Evolutionary conservation across 2,113 vertebrate species (phyloP), one percentile per base, ranked within the genome.

Genomic region (Coreoperca whiteheadi): DNA sequence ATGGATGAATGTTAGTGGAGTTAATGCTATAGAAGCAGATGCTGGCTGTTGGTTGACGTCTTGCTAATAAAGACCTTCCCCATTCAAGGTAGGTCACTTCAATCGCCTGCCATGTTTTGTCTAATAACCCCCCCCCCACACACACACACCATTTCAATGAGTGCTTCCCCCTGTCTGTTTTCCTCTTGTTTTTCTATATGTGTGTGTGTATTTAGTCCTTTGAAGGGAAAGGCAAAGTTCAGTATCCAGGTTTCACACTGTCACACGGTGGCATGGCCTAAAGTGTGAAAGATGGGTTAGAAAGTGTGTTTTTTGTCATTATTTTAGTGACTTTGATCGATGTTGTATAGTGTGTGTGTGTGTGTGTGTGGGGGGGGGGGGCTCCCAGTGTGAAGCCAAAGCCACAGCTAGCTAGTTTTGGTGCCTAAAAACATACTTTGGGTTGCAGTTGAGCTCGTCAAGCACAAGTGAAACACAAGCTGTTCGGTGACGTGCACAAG

Each of bases 61-160:
- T 86, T 57, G 25, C 79, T 84, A 88, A 93, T 91, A 88, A 89
- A 93, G 87, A 91, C 88, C 56, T 63, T 59, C 50, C 41, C 87
- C 81, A 81, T 81, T 88, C 77, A 90, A 21, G 86, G 87, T 94
- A 21, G 86, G 87, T 94, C 85, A 86, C 86, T 88, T 83, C 69
- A 92, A 41, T 81, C 73, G 73, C 32, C 37, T 54, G 57, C 25
- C 32, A 60, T 21, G 39, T 72, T 79, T 70, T 79, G 89, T 92
- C 84, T 34, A 30, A 23, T 32, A 32, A 28, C 21, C 30, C 59
- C 53, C 53, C 8, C 39, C 59, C 53, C 53, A 5, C 39, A 37
- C 32, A 4, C 48, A 63, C 16, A 41, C 32, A 71, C 20, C 20
- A 54, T 65, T 64, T 56, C 16, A 50, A 28, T 67, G 25, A 57